Evolutionary conservation across 2,888 invertebrate species (phyloP).

Genomic region (Hydrotaea diabolus): DNA sequence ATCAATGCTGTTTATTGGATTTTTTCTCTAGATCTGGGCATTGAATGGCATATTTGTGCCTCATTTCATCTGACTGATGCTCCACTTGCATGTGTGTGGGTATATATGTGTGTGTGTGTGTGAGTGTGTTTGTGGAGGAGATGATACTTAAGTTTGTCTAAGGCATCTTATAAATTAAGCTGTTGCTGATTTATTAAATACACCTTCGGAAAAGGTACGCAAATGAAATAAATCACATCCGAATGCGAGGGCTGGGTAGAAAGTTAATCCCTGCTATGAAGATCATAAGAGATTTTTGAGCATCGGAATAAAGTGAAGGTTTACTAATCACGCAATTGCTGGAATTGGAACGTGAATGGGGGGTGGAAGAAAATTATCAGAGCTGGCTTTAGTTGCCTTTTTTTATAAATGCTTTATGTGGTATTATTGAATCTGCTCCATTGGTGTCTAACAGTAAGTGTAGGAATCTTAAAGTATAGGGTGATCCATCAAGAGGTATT

Average conservation of each 20-base stretch:
- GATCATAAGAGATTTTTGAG: too few relatives aligned
- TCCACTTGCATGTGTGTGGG: not conserved
- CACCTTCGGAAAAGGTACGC: not conserved
- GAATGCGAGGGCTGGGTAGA: not conserved
- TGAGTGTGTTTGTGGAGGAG: not conserved
- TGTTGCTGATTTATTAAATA: slow-evolving; percentile 61
- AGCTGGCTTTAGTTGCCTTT: too few relatives aligned
- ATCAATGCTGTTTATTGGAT: not conserved
- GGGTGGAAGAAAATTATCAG: too few relatives aligned
- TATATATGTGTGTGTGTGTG: not conserved
- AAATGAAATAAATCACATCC: slow-evolving; percentile 1
- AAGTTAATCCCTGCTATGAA: too few relatives aligned
- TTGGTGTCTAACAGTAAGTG: too few relatives aligned
- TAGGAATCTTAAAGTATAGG: too few relatives aligned
- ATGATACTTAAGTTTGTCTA: slow-evolving; percentile 36
- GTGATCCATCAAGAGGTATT: too few relatives aligned
- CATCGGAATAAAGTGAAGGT: too few relatives aligned
- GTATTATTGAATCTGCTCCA: too few relatives aligned
- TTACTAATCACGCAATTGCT: too few relatives aligned
- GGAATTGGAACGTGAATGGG: too few relatives aligned
- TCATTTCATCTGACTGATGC: slow-evolving; percentile 1
- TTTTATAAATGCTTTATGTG: too few relatives aligned
- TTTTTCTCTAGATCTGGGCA: not conserved
- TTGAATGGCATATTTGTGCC: not conserved
- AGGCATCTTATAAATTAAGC: slow-evolving; percentile 47